Conservation (phyloP, 1,140 invertebrate species). For the Tetragnatha versicolor region DNA sequence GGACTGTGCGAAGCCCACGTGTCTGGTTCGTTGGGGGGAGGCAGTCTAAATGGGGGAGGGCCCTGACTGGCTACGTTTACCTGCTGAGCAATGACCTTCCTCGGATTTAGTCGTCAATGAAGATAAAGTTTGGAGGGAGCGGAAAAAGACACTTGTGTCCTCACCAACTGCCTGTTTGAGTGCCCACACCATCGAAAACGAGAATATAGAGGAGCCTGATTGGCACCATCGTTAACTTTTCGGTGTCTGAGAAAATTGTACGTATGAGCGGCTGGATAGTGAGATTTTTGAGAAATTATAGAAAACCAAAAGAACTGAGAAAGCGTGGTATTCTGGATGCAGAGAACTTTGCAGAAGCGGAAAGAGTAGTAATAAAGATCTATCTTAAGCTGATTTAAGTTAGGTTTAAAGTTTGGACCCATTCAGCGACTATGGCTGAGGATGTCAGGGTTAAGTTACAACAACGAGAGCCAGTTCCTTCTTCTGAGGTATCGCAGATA, state of each 20-base stretch:
- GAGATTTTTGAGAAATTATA: not conserved
- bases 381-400: not conserved
- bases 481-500: not conserved
- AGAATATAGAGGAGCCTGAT: not conserved
- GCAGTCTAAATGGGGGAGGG: not conserved
- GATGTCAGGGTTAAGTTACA: not conserved
- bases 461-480: not conserved
- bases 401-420: constrained; percentile 17
- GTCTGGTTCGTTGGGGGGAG: not conserved
- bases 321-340: constrained; percentile 3
- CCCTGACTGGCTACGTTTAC: not conserved
- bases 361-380: constrained; percentile 30
- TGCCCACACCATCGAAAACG: not conserved
- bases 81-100: constrained; percentile 24
- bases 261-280: constrained; percentile 19
- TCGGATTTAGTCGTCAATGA: constrained; percentile 22
- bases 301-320: constrained; percentile 5
- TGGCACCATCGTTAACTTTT: constrained; percentile 15
- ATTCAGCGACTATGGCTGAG: not conserved
- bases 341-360: constrained; percentile 30
- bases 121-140: constrained; percentile 25
- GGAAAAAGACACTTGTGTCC: constrained; percentile 27
- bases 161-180: not conserved
- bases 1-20: not conserved
- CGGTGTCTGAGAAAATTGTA: not conserved